Evolutionary conservation across 1,140 invertebrate genomes (phyloP).

Genomic region (Danaus plexippus): DNA sequence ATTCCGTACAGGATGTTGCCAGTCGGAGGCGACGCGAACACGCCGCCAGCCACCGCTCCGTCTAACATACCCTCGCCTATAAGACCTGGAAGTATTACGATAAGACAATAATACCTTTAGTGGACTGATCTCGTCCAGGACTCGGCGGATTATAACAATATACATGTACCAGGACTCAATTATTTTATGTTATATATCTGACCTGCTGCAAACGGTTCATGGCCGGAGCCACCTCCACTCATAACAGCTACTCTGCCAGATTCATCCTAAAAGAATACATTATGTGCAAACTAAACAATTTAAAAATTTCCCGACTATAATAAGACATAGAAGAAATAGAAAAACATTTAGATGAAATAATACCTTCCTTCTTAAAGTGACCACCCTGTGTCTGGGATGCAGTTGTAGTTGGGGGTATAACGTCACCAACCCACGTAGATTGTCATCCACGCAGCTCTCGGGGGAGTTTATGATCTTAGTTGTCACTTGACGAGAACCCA

Average conservation of each 20-base stretch:
- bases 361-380: conserved; percentile 59
- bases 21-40: conserved; percentile 86
- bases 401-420: conserved; percentile 75
- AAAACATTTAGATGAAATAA: not conserved
- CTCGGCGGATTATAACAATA: too few relatives aligned
- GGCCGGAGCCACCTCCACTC: conserved; percentile 89
- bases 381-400: conserved; percentile 74
- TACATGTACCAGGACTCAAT: too few relatives aligned
- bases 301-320: not conserved
- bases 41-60: conserved; percentile 80
- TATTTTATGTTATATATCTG: not conserved
- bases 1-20: conserved; percentile 79
- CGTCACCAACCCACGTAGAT: conserved; percentile 76
- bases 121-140: too few relatives aligned
- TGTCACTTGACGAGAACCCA: conserved; percentile 29
- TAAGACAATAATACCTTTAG: not conserved
- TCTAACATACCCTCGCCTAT: conserved; percentile 85
- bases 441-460: conserved; percentile 78
- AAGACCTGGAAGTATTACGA: conserved; percentile 74
- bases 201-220: conserved; percentile 87
- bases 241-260: conserved; percentile 78
- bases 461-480: conserved; percentile 79
- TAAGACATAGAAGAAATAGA: not conserved
- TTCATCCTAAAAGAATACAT: conserved; percentile 49
- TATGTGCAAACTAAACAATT: conserved; percentile 4